Evolutionary conservation across 2,113 vertebrate genomes (phyloP).

Genomic region (Nesogale talazaci): DNA sequence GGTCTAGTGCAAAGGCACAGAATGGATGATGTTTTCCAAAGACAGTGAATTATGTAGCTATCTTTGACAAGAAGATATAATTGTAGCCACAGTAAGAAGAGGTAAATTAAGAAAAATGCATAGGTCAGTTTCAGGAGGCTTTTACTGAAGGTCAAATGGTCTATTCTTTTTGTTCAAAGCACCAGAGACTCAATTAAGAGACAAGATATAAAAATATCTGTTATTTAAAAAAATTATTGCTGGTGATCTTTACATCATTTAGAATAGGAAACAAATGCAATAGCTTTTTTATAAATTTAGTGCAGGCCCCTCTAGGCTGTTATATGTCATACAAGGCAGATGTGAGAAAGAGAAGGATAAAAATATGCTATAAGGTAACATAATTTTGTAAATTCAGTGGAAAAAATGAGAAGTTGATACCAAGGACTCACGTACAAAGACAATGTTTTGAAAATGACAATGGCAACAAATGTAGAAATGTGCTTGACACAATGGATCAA

Average conservation of each 20-base stretch:
- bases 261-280: not conserved
- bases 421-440: no score
- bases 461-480: no score
- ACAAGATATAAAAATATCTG: not conserved
- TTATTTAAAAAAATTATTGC: not conserved
- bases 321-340: not conserved
- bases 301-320: not conserved
- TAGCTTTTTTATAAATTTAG: not conserved
- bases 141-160: not conserved
- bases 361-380: not conserved
- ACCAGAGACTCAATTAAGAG: not conserved
- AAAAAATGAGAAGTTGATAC: no score
- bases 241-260: not conserved
- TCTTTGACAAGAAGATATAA: not conserved
- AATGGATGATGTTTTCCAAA: not conserved
- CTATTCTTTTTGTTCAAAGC: not conserved
- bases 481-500: no score
- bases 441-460: no score
- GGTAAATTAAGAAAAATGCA: not conserved
- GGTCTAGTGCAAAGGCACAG: not conserved
- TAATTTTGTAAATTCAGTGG: not conserved
- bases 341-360: slow-evolving; percentile 1
- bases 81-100: not conserved
- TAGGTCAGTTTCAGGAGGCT: not conserved
- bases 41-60: not conserved